Evolutionary conservation across 2,797 vertebrate species (phyloP).

Genomic region (Poeciliopsis paucimaculata): DNA sequence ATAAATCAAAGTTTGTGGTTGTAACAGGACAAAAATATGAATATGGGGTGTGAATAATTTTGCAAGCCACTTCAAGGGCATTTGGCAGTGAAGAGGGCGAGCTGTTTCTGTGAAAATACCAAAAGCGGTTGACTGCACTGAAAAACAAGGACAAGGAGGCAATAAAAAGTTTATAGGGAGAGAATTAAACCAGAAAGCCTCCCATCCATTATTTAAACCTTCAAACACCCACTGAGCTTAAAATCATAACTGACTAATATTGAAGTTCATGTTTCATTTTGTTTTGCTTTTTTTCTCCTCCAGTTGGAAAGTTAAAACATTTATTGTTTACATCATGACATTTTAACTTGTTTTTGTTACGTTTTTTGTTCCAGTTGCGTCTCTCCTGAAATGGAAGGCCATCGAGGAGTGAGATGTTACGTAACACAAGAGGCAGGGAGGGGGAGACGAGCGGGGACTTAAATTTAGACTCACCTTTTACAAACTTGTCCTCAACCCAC

Average conservation of each 20-base stretch:
- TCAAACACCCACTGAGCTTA: background rate
- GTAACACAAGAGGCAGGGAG: slow-evolving; percentile 17
- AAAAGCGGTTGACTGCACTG: background rate
- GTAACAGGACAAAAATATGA: background rate
- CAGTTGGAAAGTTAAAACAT: background rate
- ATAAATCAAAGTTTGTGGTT: background rate
- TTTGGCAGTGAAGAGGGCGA: background rate
- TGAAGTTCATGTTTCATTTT: background rate
- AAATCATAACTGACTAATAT: background rate
- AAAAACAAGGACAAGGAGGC: slow-evolving; percentile 7
- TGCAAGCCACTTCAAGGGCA: background rate
- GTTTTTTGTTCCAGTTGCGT: slow-evolving; percentile 19
- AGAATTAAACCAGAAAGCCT: background rate
- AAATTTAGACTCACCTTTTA: slow-evolving; percentile 60
- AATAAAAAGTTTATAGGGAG: slow-evolving; percentile 5
- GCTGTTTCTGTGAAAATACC: background rate
- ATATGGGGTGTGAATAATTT: background rate
- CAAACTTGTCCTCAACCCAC: slow-evolving; percentile 52
- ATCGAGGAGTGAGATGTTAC: slow-evolving; percentile 39
- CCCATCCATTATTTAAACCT: slow-evolving; percentile 64
- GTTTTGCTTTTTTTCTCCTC: background rate
- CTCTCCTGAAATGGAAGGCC: slow-evolving; percentile 26
- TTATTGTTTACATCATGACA: background rate
- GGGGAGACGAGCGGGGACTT: slow-evolving; percentile 9
- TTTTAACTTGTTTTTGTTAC: background rate